Evolutionary conservation across 2,797 vertebrate genomes (phyloP), one percentile per base, ranked within the genome.

Genomic region (Pelodytes ibericus): DNA sequence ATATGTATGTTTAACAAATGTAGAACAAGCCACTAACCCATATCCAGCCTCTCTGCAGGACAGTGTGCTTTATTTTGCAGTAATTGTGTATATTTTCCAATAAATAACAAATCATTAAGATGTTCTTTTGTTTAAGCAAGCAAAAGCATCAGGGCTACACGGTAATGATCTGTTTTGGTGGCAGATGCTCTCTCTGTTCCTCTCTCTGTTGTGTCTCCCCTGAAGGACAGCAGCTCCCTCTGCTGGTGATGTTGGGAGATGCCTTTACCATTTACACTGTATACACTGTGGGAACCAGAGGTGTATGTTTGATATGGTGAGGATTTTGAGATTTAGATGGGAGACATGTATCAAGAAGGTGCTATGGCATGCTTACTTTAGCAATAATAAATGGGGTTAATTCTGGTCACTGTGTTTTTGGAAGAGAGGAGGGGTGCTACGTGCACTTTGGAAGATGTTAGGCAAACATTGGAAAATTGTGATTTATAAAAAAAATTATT

Each of bases 171-270:
- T 25, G 62, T n/a, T 41, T 25, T 44, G 62, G 31, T 66, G 25
- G 22, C 39, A 47, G 25, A 66, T 51, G 16, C 44, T 3, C 20
- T 39, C 9, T n/a, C 31, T 65, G 36, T 44, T 24, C 24, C 39
- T 41, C 80, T 79, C 66, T 81, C 79, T 74, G 79, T 73, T 80
- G 71, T 77, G 83, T 82, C 58, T 81, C 81, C 84, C 83, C 81
- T 81, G 81, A 80, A 86, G 82, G 82, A 68, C 79, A 80, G 81
- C 80, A 84, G 88, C 82, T 84, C 86, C 89, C 87, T 86, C 88
- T 88, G 87, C 89, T 88, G 87, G 84, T 71, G 79, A 85, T 82
- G 39, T 59, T 66, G 75, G 84, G 78, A 83, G 81, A 84, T 80
- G 80, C 76, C 65, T 31, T 8, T 20, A 31, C 4, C 3, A 2